Evolutionary conservation across 2,797 vertebrate species (phyloP), one percentile per base, ranked within the genome.

Genomic region (Microcaecilia unicolor): DNA sequence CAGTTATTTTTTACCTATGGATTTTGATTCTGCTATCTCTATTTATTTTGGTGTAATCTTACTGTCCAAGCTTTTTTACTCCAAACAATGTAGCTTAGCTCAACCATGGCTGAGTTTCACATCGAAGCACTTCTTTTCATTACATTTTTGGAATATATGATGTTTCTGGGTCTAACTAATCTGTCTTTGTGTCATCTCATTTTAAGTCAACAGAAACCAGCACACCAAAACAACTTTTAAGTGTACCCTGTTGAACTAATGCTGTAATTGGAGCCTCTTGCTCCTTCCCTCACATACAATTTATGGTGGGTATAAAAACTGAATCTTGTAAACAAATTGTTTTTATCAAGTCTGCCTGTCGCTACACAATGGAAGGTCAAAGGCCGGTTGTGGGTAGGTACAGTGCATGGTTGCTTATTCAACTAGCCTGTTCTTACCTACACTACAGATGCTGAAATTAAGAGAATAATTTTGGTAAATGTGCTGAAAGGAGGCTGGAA

Each of bases 141-240:
- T 74, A 55, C 61, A 58, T 52, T 73, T 70, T 65, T 49, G 57
- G 65, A 58, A 61, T 63, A 64, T 73, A 61, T 65, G 72, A 70
- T 34, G 55, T 67, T 63, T 74, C 58, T 73, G 67, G 64, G 61
- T 72, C 67, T 49, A 51, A 47, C 48, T 71, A 69, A 80, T 78
- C 68, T 61, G 51, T 58, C 65, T 70, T 58, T 44, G 26, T 70
- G 68, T 74, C 58, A 54, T 63, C 64, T 72, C 34, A 36, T 56
- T 74, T 65, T 66, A 68, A 70, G 73, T 72, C 74, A 74, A 48
- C 61, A 66, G 64, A 67, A 64, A 68, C 53, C 51, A 46, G 55
- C 41, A 51, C 52, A 58, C 45, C 61, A 48, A 36, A 55, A 55
- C 40, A 46, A 32, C n/a, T 18, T 10, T 39, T 52, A 19, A 16